A percentile compares a stretch with the other conserved stretches of the same genome.
These are phyloP conservation scores for Synanthedon myopaeformis DNA, from an alignment of 2,888 invertebrate genomes.

Conservation along the genomic window DNA sequence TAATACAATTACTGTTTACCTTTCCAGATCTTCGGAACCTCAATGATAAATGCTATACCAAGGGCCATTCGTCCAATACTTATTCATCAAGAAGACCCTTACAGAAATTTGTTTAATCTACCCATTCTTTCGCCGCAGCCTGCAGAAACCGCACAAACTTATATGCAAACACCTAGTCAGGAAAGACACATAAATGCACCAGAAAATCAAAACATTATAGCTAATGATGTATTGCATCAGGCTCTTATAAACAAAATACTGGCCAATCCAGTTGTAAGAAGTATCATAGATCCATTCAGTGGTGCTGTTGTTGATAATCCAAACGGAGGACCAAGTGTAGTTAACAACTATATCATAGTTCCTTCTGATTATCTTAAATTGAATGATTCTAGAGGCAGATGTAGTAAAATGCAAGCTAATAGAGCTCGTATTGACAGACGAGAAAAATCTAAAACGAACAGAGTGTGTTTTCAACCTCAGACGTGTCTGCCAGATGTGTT, in stretches of 20 bases:
- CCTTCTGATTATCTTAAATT: conserved; percentile 19
- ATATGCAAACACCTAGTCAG: neutral
- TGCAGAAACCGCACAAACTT: neutral
- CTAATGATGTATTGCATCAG: neutral
- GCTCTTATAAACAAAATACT: conserved; percentile 20
- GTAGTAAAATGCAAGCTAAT: conserved; percentile 2
- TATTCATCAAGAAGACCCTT: neutral
- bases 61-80: neutral
- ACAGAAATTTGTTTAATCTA: neutral
- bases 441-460: neutral
- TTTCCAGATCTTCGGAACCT: neutral
- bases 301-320: conserved; percentile 16
- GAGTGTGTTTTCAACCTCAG: neutral
- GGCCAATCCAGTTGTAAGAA: conserved; percentile 18
- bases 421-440: neutral
- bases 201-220: neutral
- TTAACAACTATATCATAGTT: conserved; percentile 31
- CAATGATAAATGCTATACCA: neutral
- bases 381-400: conserved; percentile 7
- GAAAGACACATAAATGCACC: neutral
- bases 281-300: conserved; percentile 15
- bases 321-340: conserved; percentile 22
- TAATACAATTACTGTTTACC: no score
- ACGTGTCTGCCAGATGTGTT: neutral
- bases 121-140: neutral